phyloP scores from a whole-genome alignment of 2,113 vertebrate genomes.

The Morone saxatilis region DNA sequence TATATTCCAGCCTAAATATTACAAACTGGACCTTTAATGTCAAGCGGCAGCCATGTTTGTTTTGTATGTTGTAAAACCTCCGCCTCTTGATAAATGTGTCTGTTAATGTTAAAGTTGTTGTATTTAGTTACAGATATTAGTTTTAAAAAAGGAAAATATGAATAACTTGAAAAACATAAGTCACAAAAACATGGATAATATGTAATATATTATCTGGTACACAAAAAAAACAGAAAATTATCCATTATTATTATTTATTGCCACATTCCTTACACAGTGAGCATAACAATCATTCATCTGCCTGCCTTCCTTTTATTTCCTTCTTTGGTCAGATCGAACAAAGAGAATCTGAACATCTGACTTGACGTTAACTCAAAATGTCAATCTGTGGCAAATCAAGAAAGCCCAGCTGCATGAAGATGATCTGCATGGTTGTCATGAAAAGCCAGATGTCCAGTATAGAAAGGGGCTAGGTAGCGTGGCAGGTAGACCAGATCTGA shows the following conservation, averaged over 20 bases:
- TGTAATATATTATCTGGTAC: not conserved
- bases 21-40: too few relatives aligned
- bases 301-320: not conserved
- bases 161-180: not conserved
- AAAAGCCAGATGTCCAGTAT: conserved; percentile 59
- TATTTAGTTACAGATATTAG: not conserved
- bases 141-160: not conserved
- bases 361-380: not conserved
- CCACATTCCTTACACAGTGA: conserved; percentile 61
- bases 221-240: conserved; percentile 28
- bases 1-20: too few relatives aligned
- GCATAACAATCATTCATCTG: conserved; percentile 53
- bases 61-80: not conserved
- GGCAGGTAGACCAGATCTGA: conserved; percentile 34
- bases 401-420: conserved; percentile 43
- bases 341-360: conserved; percentile 27
- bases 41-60: not conserved
- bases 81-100: not conserved
- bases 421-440: conserved; percentile 48
- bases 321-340: conserved; percentile 56
- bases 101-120: not conserved
- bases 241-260: conserved; percentile 68
- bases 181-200: not conserved
- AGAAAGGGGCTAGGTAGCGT: conserved; percentile 24
- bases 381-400: conserved; percentile 35